Evolutionary conservation across 2,113 vertebrate genomes (phyloP), one percentile per base, ranked within the genome.

Genomic region (Heloderma charlesbogerti): DNA sequence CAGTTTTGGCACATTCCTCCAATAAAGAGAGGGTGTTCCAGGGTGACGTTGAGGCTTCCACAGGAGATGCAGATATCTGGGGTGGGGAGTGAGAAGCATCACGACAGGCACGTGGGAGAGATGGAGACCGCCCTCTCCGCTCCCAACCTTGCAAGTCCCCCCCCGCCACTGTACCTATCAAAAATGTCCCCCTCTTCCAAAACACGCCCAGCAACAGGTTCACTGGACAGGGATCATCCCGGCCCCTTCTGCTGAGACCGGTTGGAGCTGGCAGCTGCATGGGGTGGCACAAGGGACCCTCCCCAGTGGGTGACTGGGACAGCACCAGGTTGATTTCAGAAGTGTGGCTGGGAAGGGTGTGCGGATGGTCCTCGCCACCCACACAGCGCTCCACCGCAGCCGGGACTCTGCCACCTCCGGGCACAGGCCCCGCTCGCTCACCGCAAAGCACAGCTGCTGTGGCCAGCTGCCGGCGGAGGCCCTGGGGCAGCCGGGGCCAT

Each of bases 1-100:
- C 99, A 99, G 96, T 98, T 98, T 98, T 99, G 99, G 98, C 99
- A 99, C 99, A 99, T 99, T 92, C 99, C 99, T 93, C 99, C 99
- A 0, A 97, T 97, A 81, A 99, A 99, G 16, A 99, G 98, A 6
- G 99, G 99, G 96, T 99, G 99, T 95, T 99, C 98, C 86, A 98
- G 97, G 93, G 98, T 97, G 48, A 99, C 98, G 0, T 98, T 99
- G 96, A 99, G 98, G 95, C 98, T 99, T 94, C 99, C 99, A 48
- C 99, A 99, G 89, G 99, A 99, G 94, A 99, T 99, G 95, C 99
- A 99, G 95, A 99, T 99, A 94, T 99, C 99, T 99, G 97, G 7
- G 67, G 2, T 1, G 10, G 1, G 25, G 40, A 51, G 74, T n/a
- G 51, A 0, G 25, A 1, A 1, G 8, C n/a, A 72, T 51, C 4